Conservation (phyloP, 2,113 vertebrate genomes). For the Sphaerodactylus townsendi region DNA sequence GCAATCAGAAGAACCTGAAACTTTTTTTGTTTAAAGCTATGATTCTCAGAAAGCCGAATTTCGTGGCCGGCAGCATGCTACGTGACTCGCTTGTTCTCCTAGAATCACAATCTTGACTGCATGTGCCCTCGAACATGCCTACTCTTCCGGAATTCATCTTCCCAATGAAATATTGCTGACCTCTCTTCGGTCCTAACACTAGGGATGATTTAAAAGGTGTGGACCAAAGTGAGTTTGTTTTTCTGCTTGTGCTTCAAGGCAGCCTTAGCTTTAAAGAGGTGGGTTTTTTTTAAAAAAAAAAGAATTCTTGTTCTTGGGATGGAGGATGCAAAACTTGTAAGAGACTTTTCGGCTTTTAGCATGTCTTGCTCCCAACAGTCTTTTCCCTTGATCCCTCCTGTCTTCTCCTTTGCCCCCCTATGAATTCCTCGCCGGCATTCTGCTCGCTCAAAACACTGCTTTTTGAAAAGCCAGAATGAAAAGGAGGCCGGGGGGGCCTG, state of each 20-base stretch:
- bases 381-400: background rate
- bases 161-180: background rate
- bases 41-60: background rate
- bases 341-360: slow-evolving; percentile 8
- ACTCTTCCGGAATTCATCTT: background rate
- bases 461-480: background rate
- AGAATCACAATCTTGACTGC: background rate
- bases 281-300: background rate
- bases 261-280: background rate
- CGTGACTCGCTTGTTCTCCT: too few relatives aligned
- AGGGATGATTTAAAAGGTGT: background rate
- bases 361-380: slow-evolving; percentile 12
- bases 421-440: background rate
- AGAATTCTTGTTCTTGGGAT: background rate
- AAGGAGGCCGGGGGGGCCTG: background rate
- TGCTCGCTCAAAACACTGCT: background rate
- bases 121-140: background rate
- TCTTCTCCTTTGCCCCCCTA: background rate
- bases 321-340: background rate
- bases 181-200: background rate
- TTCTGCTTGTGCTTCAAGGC: background rate
- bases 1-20: background rate
- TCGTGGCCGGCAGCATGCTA: background rate
- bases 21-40: background rate
- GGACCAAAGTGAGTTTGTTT: background rate